Conservation (phyloP, 2,888 invertebrate species). For the Chrysotoxum bicinctum region DNA sequence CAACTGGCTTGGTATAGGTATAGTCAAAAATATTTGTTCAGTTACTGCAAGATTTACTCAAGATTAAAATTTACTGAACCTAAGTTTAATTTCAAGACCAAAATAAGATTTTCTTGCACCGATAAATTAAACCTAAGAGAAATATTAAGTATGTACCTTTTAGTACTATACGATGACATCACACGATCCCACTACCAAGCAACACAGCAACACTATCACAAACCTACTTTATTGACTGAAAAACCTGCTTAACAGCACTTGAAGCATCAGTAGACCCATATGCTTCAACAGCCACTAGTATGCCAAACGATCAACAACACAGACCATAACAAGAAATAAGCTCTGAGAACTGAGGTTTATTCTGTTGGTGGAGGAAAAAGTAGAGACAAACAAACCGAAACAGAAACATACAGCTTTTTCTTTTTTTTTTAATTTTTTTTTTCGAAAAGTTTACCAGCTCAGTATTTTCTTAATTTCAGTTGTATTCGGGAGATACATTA, state of each 20-base stretch:
- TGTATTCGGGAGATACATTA: slow-evolving; percentile 66
- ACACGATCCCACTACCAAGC: neutral
- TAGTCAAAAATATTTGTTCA: no score
- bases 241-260: slow-evolving; percentile 40
- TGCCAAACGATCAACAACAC: slow-evolving; percentile 22
- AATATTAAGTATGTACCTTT: neutral
- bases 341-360: slow-evolving; percentile 6
- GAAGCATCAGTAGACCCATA: slow-evolving; percentile 18
- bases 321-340: neutral
- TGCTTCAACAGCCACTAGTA: neutral
- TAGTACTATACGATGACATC: neutral
- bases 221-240: neutral
- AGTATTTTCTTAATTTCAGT: slow-evolving; percentile 33
- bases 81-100: no score
- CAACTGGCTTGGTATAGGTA: no score
- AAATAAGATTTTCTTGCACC: no score
- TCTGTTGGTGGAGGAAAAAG: slow-evolving; percentile 7
- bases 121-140: no score
- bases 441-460: slow-evolving; percentile 42
- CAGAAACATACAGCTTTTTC: slow-evolving; percentile 44
- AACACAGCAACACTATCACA: slow-evolving; percentile 48
- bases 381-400: neutral
- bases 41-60: no score
- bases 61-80: no score
- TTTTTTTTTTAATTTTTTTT: neutral